A percentile compares a stretch with the other conserved stretches of the same genome.
phyloP scores from a whole-genome alignment of 2,113 vertebrate genomes.

The Pollachius pollachius region DNA sequence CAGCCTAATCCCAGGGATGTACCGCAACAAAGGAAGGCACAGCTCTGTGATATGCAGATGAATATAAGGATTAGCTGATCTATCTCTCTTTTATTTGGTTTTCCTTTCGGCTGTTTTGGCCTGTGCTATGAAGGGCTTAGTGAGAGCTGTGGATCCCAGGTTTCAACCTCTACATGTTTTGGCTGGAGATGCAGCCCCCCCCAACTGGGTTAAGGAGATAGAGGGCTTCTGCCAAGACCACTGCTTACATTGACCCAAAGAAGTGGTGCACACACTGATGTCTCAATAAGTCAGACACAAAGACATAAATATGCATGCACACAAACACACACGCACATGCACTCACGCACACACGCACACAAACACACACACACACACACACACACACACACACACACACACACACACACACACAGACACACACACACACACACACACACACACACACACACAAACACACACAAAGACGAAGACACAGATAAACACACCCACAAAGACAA shows the following conservation, averaged over 20 bases:
- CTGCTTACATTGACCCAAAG: slow-evolving; percentile 44
- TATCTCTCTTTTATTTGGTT: background rate
- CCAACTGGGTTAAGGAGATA: slow-evolving; percentile 46
- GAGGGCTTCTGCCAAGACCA: slow-evolving; percentile 49
- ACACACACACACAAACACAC: slow-evolving; percentile 3
- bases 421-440: slow-evolving; percentile 3
- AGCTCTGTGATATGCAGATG: too few species aligned
- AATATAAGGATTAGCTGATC: background rate
- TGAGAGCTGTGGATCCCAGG: slow-evolving; percentile 48
- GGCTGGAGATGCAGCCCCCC: slow-evolving; percentile 20
- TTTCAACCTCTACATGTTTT: slow-evolving; percentile 22
- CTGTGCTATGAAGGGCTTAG: slow-evolving; percentile 57
- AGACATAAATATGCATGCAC: background rate
- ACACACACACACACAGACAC: slow-evolving; percentile 1
- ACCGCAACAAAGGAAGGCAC: too few species aligned
- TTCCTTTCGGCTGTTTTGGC: slow-evolving; percentile 37
- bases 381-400: slow-evolving; percentile 1
- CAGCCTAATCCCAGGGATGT: slow-evolving; percentile 36
- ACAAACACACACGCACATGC: background rate
- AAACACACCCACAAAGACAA: too few species aligned
- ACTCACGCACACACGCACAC: slow-evolving; percentile 4
- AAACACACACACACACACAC: slow-evolving; percentile 2
- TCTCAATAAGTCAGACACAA: slow-evolving; percentile 46
- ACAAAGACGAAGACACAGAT: background rate
- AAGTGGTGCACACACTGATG: slow-evolving; percentile 35